These are phyloP conservation scores for Sycophaga agraensis DNA, from an alignment of 1,140 invertebrate genomes.

Conservation along the genomic window DNA sequence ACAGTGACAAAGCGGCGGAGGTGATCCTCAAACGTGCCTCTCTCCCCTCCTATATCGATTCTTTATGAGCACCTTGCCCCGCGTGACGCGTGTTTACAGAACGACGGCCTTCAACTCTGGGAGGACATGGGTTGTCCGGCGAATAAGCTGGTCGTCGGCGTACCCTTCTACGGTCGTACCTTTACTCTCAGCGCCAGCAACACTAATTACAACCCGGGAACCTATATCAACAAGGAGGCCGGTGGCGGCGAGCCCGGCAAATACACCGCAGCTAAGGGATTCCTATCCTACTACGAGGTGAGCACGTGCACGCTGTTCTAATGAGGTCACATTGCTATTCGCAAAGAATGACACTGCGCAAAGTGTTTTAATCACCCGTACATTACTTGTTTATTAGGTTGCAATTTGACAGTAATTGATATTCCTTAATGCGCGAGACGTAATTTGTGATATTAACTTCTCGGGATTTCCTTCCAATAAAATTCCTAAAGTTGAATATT, in stretches of 20 bases:
- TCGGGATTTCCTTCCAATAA: too few relatives aligned
- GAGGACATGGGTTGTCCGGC: slow-evolving; percentile 81
- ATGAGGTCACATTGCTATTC: too few relatives aligned
- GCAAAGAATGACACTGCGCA: too few relatives aligned
- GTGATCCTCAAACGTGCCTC: background rate
- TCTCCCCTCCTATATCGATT: too few relatives aligned
- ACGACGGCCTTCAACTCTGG: slow-evolving; percentile 83
- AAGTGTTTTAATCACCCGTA: too few relatives aligned
- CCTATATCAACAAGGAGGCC: slow-evolving; percentile 84
- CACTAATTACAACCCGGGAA: slow-evolving; percentile 77
- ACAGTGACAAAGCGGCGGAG: background rate
- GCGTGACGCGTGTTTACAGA: slow-evolving; percentile 56
- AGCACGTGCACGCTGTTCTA: background rate
- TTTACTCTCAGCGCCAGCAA: slow-evolving; percentile 80
- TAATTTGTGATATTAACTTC: too few relatives aligned
- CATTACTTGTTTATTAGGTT: too few relatives aligned
- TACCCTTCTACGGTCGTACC: slow-evolving; percentile 83
- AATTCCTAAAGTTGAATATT: too few relatives aligned
- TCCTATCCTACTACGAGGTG: slow-evolving; percentile 87
- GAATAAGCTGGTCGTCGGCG: slow-evolving; percentile 84
- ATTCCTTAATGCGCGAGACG: too few relatives aligned
- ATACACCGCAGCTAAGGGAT: slow-evolving; percentile 82
- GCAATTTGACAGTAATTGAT: too few relatives aligned
- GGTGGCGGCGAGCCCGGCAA: slow-evolving; percentile 81
- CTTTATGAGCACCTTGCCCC: too few relatives aligned